Conservation (phyloP, 2,797 vertebrate genomes). For the Rhinoraja longicauda region DNA sequence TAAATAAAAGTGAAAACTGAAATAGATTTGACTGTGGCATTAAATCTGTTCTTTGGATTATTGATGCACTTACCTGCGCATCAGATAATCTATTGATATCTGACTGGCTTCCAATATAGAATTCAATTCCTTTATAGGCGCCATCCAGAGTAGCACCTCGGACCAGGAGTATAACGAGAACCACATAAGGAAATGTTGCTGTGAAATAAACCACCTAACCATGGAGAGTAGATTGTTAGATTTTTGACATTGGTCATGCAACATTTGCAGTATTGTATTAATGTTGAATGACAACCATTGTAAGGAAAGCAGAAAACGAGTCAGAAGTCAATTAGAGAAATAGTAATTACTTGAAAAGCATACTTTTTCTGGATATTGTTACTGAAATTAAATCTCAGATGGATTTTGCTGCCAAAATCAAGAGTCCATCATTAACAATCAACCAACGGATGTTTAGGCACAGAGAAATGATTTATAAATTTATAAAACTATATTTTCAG, state of each 20-base stretch:
- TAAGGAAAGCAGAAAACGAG: not conserved
- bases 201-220: constrained; percentile 33
- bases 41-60: not conserved
- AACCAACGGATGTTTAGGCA: not conserved
- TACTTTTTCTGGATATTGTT: not conserved
- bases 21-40: not conserved
- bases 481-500: not conserved
- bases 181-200: constrained; percentile 21
- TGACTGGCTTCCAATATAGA: constrained; percentile 6
- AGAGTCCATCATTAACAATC: not conserved
- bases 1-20: not conserved
- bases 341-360: not conserved
- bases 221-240: constrained; percentile 22
- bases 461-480: not conserved
- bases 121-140: constrained; percentile 30
- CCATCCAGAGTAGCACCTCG: constrained; percentile 14
- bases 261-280: not conserved
- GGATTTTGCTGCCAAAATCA: not conserved
- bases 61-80: not conserved
- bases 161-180: constrained; percentile 23
- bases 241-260: not conserved
- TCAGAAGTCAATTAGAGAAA: not conserved
- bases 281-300: not conserved
- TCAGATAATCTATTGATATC: not conserved
- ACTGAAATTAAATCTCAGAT: not conserved